A percentile compares a stretch with the other conserved stretches of the same genome.
These are phyloP conservation scores for Chlamydotis undulata DNA, from an alignment of 2,113 vertebrate species.

Conservation along the genomic window DNA sequence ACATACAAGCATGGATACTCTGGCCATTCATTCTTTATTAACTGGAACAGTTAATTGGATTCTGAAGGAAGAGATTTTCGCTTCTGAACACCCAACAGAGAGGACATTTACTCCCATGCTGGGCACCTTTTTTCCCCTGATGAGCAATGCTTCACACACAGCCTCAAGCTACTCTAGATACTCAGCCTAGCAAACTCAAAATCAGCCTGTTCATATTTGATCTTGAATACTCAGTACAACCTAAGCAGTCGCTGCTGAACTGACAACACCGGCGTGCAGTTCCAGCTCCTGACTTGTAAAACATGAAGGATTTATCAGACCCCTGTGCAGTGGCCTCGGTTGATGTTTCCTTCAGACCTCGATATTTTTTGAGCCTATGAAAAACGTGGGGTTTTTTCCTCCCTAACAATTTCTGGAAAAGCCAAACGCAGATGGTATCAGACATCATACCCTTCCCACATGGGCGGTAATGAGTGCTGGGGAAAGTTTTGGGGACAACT, in stretches of 20 bases:
- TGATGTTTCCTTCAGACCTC: neutral
- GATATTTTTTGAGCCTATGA: fast-evolving
- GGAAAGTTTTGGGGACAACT: neutral
- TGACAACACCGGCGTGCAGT: fast-evolving
- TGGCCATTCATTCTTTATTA: conserved; percentile 16
- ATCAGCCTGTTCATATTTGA: neutral
- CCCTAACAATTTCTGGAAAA: neutral
- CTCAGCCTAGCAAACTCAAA: neutral
- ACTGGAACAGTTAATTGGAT: conserved; percentile 16
- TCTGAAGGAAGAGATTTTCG: neutral
- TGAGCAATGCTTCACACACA: neutral
- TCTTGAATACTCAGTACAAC: neutral
- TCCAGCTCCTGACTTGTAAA: neutral
- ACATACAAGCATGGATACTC: neutral
- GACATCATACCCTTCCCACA: neutral
- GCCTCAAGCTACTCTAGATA: neutral
- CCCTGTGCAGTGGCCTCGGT: neutral
- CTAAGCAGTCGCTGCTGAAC: neutral
- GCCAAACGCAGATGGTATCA: neutral
- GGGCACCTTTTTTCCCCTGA: neutral
- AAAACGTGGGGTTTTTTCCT: neutral
- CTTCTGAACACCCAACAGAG: conserved; percentile 2
- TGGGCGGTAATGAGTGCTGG: fast-evolving
- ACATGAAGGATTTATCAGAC: neutral
- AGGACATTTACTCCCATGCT: conserved; percentile 12